Base-by-base conservation (phyloP, 2,888 invertebrate genomes). In the Xanthia togata region DNA sequence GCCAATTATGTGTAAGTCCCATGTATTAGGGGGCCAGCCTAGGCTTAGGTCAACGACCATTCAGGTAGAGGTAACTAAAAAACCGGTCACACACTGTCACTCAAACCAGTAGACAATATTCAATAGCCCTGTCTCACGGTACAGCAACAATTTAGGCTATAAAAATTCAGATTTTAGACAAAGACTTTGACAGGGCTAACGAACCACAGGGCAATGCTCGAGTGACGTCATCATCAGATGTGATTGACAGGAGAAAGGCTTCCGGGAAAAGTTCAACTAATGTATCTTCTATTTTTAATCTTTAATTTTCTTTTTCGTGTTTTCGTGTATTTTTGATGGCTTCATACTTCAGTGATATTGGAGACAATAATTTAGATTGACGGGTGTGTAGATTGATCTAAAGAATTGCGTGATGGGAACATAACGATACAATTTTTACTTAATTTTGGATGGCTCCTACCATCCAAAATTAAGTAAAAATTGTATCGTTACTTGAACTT, bases 211-310 rank as follows among this genome's bases (percentile, higher is more conserved):
- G 81, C 89, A 80, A 84, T 88, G 90, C 79, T 78, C 89, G 76
- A 41, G 74, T 74, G 84, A 71, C 84, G 78, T 64, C 84, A 50
- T 57, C 47, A n/a, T 38, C 60, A 41, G 11, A 55, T 60, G 35
- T 77, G 87, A 88, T 85, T 90, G 90, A 91, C 89, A 86, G 78
- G 74, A 9, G 64, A 84, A 88, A 62, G 84, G 81, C 82, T 87
- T 87, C 82, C 85, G 82, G 70, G 68, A 53, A 82, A 81, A 74
- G 59, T 53, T 73, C 70, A 78, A 23, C 41, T 55, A 31, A 31
- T 31, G 31, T 31, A 31, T 31, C 31, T 31, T 31, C 31, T 31
- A 50, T 50, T 74, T 59, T 64, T n/a, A 31, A 57, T 20, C 2
- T 55, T 17, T 11, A 55, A 35, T 60, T 38, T 35, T 50, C 0